These are phyloP conservation scores for Ophion ventricosus DNA, from an alignment of 2,888 invertebrate species.

Conservation along the genomic window DNA sequence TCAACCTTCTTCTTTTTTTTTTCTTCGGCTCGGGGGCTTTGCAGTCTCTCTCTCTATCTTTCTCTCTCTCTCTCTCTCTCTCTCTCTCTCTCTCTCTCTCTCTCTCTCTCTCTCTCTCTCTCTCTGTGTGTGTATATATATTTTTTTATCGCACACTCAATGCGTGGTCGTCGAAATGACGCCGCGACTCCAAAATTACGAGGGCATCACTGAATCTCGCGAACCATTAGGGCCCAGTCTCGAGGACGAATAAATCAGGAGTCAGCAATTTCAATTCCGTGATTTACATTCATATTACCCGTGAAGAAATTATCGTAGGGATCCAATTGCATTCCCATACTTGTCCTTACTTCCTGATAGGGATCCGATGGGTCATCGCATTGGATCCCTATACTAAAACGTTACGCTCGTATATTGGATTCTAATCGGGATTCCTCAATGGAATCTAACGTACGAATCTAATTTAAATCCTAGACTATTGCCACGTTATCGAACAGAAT, in stretches of 20 bases:
- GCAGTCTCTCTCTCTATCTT: background rate
- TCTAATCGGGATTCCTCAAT: no score
- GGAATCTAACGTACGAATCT: no score
- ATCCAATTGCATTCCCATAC: no score
- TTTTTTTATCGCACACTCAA: background rate
- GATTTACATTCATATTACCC: no score
- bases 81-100: background rate
- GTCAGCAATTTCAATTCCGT: no score
- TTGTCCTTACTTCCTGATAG: no score
- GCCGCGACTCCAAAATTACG: background rate
- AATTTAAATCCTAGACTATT: no score
- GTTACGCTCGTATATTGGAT: no score
- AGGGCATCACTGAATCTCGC: slow-evolving; percentile 3
- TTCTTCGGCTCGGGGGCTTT: slow-evolving; percentile 15
- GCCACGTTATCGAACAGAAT: no score
- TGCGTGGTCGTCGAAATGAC: background rate
- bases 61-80: background rate
- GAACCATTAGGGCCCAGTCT: background rate
- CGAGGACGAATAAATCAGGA: background rate
- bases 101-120: background rate
- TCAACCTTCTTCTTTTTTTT: slow-evolving; percentile 12
- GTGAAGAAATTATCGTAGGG: no score
- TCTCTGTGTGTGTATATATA: background rate
- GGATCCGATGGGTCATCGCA: no score
- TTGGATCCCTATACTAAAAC: no score